Evolutionary conservation across 30 jellyfish, hydroid and myxozoan species (phyloP), one percentile per base, ranked within the genome.

Genomic region (Cassiopea andromeda): DNA sequence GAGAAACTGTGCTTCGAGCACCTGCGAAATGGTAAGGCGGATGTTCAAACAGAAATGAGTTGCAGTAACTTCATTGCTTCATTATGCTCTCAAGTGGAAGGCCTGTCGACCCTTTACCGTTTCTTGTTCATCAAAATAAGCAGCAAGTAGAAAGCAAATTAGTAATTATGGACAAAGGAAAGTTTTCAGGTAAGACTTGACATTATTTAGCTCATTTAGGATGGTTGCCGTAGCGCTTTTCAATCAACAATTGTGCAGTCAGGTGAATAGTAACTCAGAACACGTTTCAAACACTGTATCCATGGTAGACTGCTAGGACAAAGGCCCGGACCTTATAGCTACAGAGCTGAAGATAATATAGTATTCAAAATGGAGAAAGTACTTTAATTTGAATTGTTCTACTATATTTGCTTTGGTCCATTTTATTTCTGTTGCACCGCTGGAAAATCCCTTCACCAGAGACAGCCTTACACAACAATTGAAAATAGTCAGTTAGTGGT

Each of bases 1-100:
- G 67, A 38, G 38, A 76, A 86, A 73, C 70, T 86, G 75, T 16
- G 16, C 12, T 60, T n/a, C 7, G 85, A 86, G 78, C 93, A 86
- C 84, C 93, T 86, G 93, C 89, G 83, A 78, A 67, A 75, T 77
- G 84, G 46, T 50, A 75, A 76, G 77, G 61, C 88, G 78, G 84
- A 61, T 57, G 64, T 73, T 60, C 80, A 59, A 64, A 68, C 47
- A 86, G 93, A 86, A 60, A 86, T 86, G 93, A 86, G 80, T 87
- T 81, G 90, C 72, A 61, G 90, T 43, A 64, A 81, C 58, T 80
- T 79, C 78, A 80, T 69, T 80, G 79, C 64, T 57, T 80, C 90
- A 81, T 81, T 81, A 81, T 81, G 90, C 90, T 81, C 73, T 81
- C 90, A 68, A 81, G 79, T 66, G 69, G 70, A 81, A 68, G 90